A percentile compares a stretch with the other conserved stretches of the same genome.
Conservation (phyloP, 2,888 invertebrate genomes). For the Bhutanitis thaidina region DNA sequence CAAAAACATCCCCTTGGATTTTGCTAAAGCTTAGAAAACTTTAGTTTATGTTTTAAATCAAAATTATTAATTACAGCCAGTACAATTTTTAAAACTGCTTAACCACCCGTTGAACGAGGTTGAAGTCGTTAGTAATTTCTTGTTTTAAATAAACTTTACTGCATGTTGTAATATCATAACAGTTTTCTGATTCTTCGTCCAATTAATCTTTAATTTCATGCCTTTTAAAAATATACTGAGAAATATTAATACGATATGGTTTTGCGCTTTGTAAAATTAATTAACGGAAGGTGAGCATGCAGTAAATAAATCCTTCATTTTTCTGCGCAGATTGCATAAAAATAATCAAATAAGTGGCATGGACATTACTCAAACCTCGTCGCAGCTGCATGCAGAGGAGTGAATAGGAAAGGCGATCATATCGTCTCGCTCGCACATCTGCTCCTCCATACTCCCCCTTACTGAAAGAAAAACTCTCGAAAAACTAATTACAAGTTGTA, state of each 20-base stretch:
- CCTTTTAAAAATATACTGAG: constrained; percentile 21
- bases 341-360: constrained; percentile 77
- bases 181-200: constrained; percentile 16
- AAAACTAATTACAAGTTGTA: constrained; percentile 82
- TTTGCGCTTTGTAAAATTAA: constrained; percentile 53
- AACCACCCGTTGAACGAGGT: too few species aligned
- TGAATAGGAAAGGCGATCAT: constrained; percentile 36
- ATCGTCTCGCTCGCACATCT: constrained; percentile 45
- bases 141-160: constrained; percentile 10
- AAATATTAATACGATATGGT: constrained; percentile 17
- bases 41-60: too few species aligned
- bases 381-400: constrained; percentile 35
- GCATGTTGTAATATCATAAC: constrained; percentile 7
- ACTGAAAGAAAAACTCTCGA: constrained; percentile 81
- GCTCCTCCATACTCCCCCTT: constrained; percentile 64
- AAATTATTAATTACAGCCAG: too few species aligned
- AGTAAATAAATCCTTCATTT: constrained; percentile 72
- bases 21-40: too few species aligned
- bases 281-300: constrained; percentile 61
- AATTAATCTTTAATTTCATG: constrained; percentile 19
- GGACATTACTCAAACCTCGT: constrained; percentile 69
- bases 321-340: constrained; percentile 75
- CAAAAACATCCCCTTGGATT: too few species aligned
- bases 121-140: neutral
- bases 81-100: too few species aligned